Base-by-base conservation (phyloP, 2,113 vertebrate genomes). In the Capreolus pygargus region DNA sequence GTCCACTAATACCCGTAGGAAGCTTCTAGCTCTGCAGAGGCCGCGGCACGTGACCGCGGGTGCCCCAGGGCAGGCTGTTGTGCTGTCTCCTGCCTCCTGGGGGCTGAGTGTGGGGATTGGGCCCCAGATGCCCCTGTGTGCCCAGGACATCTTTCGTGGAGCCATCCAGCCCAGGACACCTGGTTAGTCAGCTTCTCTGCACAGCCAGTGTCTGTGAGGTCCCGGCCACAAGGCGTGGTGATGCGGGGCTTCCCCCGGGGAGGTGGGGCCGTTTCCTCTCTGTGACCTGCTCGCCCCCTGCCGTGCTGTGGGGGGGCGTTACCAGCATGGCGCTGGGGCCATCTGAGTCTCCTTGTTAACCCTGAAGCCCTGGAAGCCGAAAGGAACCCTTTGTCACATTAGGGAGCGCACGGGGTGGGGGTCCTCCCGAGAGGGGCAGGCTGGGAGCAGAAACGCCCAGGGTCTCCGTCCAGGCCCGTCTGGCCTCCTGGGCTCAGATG, bases 41-140 rank as follows among this genome's bases (percentile, higher is more conserved):
- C 76, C 2, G 2, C 6, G 30, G 45, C 13, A 0, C 3, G 60
- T 64, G 85, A 15, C 13, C 0, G 1, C 1, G 1, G 43, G 11
- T 0, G 45, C n/a, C 33, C 16, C 15, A 7, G 50, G 8, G 23
- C 64, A 12, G 84, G 19, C 15, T 17, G 19, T 11, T 55, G 12
- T 9, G 4, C 36, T 2, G 3, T 43, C 78, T 33, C 67, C 36
- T 3, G 4, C 15, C 45, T 64, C 25, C 36, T 3, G 83, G 81
- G 88, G 30, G 21, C 13, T 45, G 39, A 16, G 3, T 17, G 1
- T 21, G 47, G 16, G 4, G 30, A 17, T 30, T 33, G 6, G 15
- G 12, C 92, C 47, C 30, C 43, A 21, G 8, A 58, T 5, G 2
- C 28, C 78, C 6, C n/a, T 4, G 25, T 28, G 93, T 19, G 74